Conservation (phyloP, 1,140 invertebrate genomes). For the Lordiphosa stackelbergi region DNA sequence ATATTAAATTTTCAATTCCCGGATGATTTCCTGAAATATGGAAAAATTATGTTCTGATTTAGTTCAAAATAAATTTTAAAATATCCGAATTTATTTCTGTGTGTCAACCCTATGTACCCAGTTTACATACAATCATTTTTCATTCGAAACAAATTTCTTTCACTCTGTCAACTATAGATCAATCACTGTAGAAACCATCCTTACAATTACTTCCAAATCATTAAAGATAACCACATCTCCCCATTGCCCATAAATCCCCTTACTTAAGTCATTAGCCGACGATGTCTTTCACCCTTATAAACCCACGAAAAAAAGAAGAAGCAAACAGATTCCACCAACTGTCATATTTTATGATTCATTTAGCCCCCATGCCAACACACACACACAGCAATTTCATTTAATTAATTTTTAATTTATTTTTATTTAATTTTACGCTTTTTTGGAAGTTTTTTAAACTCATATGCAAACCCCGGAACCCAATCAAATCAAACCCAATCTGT, state of each 20-base stretch:
- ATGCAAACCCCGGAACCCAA: conserved; percentile 45
- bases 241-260: conserved; percentile 7
- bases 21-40: too few species aligned
- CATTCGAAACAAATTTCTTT: conserved; percentile 1
- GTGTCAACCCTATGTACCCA: too few species aligned
- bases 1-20: too few species aligned
- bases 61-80: too few species aligned
- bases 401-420: conserved; percentile 72
- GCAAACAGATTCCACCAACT: conserved; percentile 29
- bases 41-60: too few species aligned
- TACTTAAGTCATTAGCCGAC: conserved; percentile 52
- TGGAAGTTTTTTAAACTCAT: conserved; percentile 33
- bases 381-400: conserved; percentile 58
- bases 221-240: conserved; percentile 34
- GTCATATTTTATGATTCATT: conserved; percentile 63
- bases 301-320: conserved; percentile 10
- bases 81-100: too few species aligned
- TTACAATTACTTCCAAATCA: conserved; percentile 58
- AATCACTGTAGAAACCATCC: conserved; percentile 47
- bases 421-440: conserved; percentile 54
- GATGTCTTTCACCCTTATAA: conserved; percentile 41
- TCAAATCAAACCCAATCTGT: conserved; percentile 49
- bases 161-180: conserved; percentile 47
- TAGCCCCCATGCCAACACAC: conserved; percentile 40
- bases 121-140: not conserved